phyloP scores from a whole-genome alignment of 2,113 vertebrate genomes.

The Kryptolebias marmoratus region DNA sequence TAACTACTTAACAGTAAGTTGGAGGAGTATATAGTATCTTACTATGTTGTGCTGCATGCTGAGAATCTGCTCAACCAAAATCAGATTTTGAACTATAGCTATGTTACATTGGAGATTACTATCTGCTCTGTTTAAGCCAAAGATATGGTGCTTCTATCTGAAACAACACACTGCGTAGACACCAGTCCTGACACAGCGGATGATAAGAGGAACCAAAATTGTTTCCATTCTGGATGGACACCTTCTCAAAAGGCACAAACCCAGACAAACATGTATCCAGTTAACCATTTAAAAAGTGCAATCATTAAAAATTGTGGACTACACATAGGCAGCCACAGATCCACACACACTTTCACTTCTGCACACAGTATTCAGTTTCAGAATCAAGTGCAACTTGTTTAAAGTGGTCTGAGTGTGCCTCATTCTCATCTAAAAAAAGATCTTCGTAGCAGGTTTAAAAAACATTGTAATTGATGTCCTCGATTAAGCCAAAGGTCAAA shows the following conservation, averaged over 20 bases:
- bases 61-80: conserved; percentile 37
- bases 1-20: background rate
- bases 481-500: conserved; percentile 29
- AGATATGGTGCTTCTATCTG: conserved; percentile 16
- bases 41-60: conserved; percentile 34
- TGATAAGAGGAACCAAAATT: conserved; percentile 29
- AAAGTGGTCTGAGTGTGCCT: conserved; percentile 23
- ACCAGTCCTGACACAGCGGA: conserved; percentile 3
- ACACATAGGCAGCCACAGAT: too few species aligned
- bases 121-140: conserved; percentile 58
- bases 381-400: conserved; percentile 58
- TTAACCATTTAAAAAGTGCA: background rate
- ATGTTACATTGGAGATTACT: conserved; percentile 46
- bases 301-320: too few species aligned
- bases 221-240: conserved; percentile 26
- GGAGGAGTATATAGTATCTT: conserved; percentile 21
- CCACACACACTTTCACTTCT: background rate
- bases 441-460: conserved; percentile 21
- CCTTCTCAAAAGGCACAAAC: background rate
- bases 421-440: conserved; percentile 14
- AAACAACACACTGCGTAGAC: conserved; percentile 30
- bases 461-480: conserved; percentile 36
- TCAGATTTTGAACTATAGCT: conserved; percentile 48
- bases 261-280: background rate
- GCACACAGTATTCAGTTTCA: conserved; percentile 38